phyloP scores from a whole-genome alignment of 2,113 vertebrate species.

The Dasyurus viverrinus region DNA sequence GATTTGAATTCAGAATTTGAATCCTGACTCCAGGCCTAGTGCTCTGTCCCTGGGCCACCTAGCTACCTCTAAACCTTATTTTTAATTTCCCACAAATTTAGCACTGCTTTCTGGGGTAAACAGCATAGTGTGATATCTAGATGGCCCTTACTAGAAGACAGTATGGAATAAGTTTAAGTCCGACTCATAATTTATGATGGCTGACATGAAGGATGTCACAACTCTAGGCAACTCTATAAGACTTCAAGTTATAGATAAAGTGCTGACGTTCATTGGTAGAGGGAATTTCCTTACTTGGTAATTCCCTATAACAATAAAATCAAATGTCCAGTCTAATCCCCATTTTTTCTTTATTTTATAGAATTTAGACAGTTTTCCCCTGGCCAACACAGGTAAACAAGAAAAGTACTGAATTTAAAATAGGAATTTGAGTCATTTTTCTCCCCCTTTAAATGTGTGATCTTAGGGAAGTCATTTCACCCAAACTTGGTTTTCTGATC shows the following conservation, averaged over 20 bases:
- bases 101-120: background rate
- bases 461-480: background rate
- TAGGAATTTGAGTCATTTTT: background rate
- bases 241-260: background rate
- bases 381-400: background rate
- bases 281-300: background rate
- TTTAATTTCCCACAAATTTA: background rate
- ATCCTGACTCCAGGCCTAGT: background rate
- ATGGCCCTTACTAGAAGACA: background rate
- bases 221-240: background rate
- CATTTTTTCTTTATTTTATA: background rate
- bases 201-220: background rate
- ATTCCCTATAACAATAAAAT: background rate
- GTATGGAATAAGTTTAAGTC: background rate
- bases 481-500: constrained; percentile 20
- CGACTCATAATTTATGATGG: background rate
- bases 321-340: background rate
- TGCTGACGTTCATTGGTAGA: background rate
- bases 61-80: background rate
- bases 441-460: background rate
- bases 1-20: background rate
- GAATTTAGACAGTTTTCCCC: background rate
- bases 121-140: background rate
- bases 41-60: background rate
- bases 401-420: background rate